Evolutionary conservation across 2,797 vertebrate genomes (phyloP).

Genomic region (Chloroceryle amazona): DNA sequence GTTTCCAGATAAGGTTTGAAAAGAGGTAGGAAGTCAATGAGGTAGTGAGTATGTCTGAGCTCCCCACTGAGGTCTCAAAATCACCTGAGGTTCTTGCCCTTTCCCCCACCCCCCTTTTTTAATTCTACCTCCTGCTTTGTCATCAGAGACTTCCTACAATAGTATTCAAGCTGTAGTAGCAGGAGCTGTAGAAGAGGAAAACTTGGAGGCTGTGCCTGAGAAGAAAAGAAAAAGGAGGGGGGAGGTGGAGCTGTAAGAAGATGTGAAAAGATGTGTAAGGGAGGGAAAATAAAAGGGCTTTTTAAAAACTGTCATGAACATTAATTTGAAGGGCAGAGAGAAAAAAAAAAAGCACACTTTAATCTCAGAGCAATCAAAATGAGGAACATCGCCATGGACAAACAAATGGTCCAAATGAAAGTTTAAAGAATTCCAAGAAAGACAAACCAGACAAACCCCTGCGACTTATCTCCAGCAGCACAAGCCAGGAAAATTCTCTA

Average conservation of each 20-base stretch:
- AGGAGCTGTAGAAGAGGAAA: neutral
- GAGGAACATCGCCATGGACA: neutral
- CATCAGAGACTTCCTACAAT: neutral
- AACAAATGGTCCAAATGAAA: neutral
- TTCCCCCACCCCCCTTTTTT: rapidly evolving
- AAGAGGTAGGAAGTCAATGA: neutral
- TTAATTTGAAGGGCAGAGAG: constrained; percentile 10
- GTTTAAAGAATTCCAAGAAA: constrained; percentile 4
- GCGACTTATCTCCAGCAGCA: constrained; percentile 20
- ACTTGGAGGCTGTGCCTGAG: neutral
- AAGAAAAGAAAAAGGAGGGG: neutral
- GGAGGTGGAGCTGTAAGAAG: neutral
- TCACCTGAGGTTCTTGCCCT: neutral
- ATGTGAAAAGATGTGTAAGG: neutral
- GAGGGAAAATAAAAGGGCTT: constrained; percentile 15
- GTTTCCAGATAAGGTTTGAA: constrained; percentile 14
- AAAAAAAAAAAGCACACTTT: neutral
- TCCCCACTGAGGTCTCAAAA: neutral
- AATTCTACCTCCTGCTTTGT: neutral
- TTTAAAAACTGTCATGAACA: neutral
- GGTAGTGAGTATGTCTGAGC: neutral
- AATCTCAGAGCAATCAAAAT: constrained; percentile 26
- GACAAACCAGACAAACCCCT: neutral
- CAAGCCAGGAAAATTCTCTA: constrained; percentile 16
- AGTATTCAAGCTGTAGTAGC: neutral